phyloP scores from a whole-genome alignment of 2,797 vertebrate genomes.

The Pipistrellus pygmaeus region DNA sequence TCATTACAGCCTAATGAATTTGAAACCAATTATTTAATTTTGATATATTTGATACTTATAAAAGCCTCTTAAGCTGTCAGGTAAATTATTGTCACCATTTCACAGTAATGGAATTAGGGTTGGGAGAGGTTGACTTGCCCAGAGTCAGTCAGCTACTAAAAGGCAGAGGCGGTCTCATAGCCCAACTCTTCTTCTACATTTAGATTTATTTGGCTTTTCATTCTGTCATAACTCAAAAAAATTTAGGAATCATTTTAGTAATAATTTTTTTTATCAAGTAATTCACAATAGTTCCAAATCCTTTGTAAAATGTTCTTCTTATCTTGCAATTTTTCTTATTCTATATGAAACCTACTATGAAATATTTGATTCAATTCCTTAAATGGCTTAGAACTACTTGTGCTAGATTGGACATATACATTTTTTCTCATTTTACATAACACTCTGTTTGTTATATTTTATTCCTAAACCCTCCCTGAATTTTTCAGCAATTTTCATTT shows the following conservation, averaged over 20 bases:
- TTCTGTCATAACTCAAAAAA: neutral
- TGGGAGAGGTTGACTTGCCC: neutral
- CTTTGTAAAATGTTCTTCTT: neutral
- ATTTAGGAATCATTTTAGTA: neutral
- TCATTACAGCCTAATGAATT: neutral
- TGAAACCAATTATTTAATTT: slow-evolving; percentile 34
- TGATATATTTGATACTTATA: neutral
- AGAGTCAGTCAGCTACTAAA: neutral
- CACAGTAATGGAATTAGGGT: neutral
- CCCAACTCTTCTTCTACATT: neutral
- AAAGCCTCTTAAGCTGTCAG: neutral
- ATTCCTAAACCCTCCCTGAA: neutral
- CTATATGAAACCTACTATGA: neutral
- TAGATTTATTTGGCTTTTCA: neutral
- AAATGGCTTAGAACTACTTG: neutral
- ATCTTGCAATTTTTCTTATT: slow-evolving; percentile 20
- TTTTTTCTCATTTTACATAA: slow-evolving; percentile 32
- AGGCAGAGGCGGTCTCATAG: fast-evolving
- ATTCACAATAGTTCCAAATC: neutral
- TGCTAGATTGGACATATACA: neutral
- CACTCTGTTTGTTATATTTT: neutral
- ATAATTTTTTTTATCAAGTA: slow-evolving; percentile 38
- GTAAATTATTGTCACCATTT: neutral
- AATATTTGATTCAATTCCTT: neutral
- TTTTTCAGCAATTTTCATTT: slow-evolving; percentile 9